These are phyloP conservation scores for Danaus melanippus DNA, from an alignment of 1,140 invertebrate species.

Conservation along the genomic window DNA sequence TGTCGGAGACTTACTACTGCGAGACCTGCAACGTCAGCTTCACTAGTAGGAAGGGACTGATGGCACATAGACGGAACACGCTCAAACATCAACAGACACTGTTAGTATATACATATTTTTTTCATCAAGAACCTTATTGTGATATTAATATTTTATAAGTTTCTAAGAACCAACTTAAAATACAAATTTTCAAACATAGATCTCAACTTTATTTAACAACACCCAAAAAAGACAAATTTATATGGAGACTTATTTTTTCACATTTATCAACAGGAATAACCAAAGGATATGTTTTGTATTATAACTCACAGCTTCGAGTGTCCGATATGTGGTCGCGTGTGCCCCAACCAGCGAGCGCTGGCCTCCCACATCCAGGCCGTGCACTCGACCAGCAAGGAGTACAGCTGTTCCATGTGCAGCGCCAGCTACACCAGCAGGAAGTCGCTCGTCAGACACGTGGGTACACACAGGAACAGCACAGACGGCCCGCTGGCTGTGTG, in stretches of 20 bases:
- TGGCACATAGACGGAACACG: slow-evolving; percentile 31
- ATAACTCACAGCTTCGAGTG: slow-evolving; percentile 36
- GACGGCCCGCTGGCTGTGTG: slow-evolving; percentile 11
- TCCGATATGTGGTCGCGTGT: slow-evolving; percentile 30
- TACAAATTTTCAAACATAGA: too few relatives aligned
- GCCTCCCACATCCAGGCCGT: slow-evolving; percentile 28
- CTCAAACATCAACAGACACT: slow-evolving; percentile 29
- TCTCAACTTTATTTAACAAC: too few relatives aligned
- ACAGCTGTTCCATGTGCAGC: slow-evolving; percentile 23
- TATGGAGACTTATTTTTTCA: too few relatives aligned
- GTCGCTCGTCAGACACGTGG: slow-evolving; percentile 11
- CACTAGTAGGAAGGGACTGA: slow-evolving; percentile 29
- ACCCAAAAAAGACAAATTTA: too few relatives aligned
- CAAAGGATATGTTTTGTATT: background rate
- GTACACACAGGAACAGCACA: slow-evolving; percentile 1
- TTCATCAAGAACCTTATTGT: too few relatives aligned
- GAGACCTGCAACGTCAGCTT: slow-evolving; percentile 24
- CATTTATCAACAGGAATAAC: too few relatives aligned
- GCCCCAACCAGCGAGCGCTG: slow-evolving; percentile 29
- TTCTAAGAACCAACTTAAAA: too few relatives aligned
- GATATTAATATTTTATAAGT: too few relatives aligned
- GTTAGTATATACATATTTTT: slow-evolving; percentile 28
- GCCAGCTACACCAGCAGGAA: slow-evolving; percentile 25
- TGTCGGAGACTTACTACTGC: slow-evolving; percentile 23
- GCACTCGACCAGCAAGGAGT: slow-evolving; percentile 26